These are phyloP conservation scores for Sylvicola fuscatus DNA, from an alignment of 2,888 invertebrate species.

Conservation along the genomic window DNA sequence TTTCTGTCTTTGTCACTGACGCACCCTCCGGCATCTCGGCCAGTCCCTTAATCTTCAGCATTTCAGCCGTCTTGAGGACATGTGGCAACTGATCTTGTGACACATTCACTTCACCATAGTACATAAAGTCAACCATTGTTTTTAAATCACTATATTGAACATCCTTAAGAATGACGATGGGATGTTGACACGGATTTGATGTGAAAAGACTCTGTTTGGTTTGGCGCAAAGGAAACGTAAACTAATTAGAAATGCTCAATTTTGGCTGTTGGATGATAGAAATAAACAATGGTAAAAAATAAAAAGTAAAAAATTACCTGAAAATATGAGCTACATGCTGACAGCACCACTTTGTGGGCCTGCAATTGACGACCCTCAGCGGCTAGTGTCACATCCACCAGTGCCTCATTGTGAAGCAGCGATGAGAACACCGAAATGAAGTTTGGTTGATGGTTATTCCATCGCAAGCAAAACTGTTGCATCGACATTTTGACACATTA, in stretches of 20 bases:
- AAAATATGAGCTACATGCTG: constrained; percentile 85
- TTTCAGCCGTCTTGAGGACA: constrained; percentile 62
- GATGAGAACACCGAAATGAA: constrained; percentile 77
- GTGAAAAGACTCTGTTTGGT: constrained; percentile 51
- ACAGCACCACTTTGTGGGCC: constrained; percentile 76
- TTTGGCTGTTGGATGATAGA: too few relatives aligned
- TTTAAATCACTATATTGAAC: constrained; percentile 68
- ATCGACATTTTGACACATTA: constrained; percentile 31
- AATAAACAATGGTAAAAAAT: too few relatives aligned
- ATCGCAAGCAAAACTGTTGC: constrained; percentile 63
- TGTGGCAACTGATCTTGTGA: constrained; percentile 70
- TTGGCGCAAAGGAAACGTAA: too few relatives aligned
- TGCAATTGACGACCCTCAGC: constrained; percentile 74
- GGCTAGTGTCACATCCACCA: constrained; percentile 81
- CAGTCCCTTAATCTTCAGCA: constrained; percentile 71
- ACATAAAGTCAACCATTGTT: constrained; percentile 83
- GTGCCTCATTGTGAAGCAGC: constrained; percentile 58
- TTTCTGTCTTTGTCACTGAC: constrained; percentile 49
- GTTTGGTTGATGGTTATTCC: constrained; percentile 90
- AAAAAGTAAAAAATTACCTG: too few relatives aligned
- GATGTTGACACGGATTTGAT: constrained; percentile 72
- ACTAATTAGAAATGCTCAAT: constrained; percentile 7
- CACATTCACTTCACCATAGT: constrained; percentile 81
- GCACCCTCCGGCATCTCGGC: constrained; percentile 71
- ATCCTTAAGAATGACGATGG: constrained; percentile 77